phyloP scores from a whole-genome alignment of 2,797 vertebrate species.

The Etheostoma nigrum region DNA sequence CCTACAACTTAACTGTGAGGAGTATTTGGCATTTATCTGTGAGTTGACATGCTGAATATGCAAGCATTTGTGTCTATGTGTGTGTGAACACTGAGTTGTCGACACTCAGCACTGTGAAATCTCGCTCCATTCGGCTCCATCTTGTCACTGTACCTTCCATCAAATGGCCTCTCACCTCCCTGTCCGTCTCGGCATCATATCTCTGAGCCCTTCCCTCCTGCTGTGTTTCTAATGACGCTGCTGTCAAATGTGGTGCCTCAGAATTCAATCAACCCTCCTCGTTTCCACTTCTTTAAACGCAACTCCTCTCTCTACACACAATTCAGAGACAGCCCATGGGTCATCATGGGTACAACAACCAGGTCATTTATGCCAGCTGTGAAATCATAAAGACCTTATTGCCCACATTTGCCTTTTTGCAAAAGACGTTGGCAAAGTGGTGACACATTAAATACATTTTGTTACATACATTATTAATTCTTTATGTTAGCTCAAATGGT shows the following conservation, averaged over 20 bases:
- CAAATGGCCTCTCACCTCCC: conserved; percentile 23
- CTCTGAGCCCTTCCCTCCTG: conserved; percentile 18
- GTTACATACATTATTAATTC: too few species aligned
- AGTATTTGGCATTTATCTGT: neutral
- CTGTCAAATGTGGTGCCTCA: conserved; percentile 44
- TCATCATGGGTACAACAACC: neutral
- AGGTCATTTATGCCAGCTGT: conserved; percentile 35
- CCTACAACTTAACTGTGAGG: neutral
- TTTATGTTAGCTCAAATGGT: too few species aligned
- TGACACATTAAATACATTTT: conserved; percentile 47
- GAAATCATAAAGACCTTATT: conserved; percentile 22
- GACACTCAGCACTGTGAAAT: conserved; percentile 5
- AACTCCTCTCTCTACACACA: conserved; percentile 10
- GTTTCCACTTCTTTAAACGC: conserved; percentile 18
- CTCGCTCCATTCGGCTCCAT: neutral
- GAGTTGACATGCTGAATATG: neutral
- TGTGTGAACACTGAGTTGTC: conserved; percentile 26
- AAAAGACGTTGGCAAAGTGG: neutral
- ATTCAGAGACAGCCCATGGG: conserved; percentile 5
- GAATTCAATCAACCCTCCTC: conserved; percentile 8
- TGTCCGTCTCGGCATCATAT: conserved; percentile 16
- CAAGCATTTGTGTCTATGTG: neutral
- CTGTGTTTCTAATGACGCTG: conserved; percentile 39
- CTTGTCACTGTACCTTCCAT: neutral
- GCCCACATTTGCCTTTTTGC: conserved; percentile 29